Percentiles rank a stretch among this genome's conserved stretches.
phyloP scores from a whole-genome alignment of 1,140 invertebrate species.

The Plutomurus gul region DNA sequence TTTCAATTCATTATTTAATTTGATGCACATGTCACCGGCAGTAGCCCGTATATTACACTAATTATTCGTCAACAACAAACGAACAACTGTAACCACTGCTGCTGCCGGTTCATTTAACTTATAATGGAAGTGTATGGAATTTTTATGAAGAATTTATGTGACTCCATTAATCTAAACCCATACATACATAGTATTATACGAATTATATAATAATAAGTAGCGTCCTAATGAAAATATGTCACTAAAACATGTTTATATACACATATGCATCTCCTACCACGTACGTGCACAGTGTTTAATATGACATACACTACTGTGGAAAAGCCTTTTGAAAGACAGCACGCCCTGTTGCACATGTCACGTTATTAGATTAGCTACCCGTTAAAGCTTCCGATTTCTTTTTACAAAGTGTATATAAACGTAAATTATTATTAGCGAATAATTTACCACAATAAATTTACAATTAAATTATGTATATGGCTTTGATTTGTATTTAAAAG shows the following conservation, averaged over 20 bases:
- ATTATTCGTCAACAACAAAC: not conserved
- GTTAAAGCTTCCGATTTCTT: not conserved
- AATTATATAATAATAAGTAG: no score
- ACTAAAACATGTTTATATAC: not conserved
- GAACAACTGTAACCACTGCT: not conserved
- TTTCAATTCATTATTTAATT: constrained; percentile 36
- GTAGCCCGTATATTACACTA: not conserved
- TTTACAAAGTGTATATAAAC: not conserved
- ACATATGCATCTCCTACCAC: no score
- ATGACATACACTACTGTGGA: no score
- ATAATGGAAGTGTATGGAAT: not conserved
- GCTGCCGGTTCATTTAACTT: not conserved
- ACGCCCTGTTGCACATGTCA: not conserved
- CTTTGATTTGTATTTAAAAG: no score
- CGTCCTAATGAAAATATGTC: no score
- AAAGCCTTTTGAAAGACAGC: not conserved
- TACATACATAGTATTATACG: no score
- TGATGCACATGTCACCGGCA: constrained; percentile 48
- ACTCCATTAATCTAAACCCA: no score
- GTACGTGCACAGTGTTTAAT: no score
- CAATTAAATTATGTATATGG: no score
- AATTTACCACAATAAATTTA: no score
- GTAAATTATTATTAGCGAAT: no score
- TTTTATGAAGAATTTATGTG: not conserved
- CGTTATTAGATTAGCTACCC: not conserved